A percentile compares a stretch with the other conserved stretches of the same genome.
These are phyloP conservation scores for Stenopsyche tienmushanensis DNA, from an alignment of 1,140 invertebrate species.

Conservation along the genomic window DNA sequence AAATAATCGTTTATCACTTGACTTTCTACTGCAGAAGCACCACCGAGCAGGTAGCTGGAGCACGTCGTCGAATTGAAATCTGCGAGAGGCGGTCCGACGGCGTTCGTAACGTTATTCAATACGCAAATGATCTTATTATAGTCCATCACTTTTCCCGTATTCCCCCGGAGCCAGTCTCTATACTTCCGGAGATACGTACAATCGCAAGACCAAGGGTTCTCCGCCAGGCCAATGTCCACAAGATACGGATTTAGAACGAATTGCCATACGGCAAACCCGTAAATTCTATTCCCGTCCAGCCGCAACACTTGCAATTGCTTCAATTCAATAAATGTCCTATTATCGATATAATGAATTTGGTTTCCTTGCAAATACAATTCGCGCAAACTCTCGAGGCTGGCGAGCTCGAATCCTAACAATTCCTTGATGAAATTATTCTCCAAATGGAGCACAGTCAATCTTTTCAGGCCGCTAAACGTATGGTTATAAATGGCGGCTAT, in stretches of 20 bases:
- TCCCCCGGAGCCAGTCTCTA: conserved; percentile 72
- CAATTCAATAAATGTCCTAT: conserved; percentile 79
- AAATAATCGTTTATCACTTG: conserved; percentile 79
- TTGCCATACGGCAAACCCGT: conserved; percentile 77
- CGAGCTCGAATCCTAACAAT: conserved; percentile 81
- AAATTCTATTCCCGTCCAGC: conserved; percentile 81
- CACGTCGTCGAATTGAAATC: conserved; percentile 71
- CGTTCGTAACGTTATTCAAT: conserved; percentile 65
- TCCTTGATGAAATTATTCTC: conserved; percentile 82
- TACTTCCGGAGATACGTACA: conserved; percentile 79
- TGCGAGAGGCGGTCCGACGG: conserved; percentile 60
- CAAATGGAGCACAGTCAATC: conserved; percentile 76
- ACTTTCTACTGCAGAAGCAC: conserved; percentile 69
- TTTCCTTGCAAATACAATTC: conserved; percentile 89
- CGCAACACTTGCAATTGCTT: conserved; percentile 79
- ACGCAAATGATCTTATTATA: conserved; percentile 67
- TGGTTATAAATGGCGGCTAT: conserved; percentile 83
- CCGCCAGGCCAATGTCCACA: conserved; percentile 74
- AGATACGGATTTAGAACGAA: conserved; percentile 74
- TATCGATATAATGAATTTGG: conserved; percentile 78
- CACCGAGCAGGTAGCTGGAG: conserved; percentile 63
- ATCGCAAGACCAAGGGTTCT: conserved; percentile 89
- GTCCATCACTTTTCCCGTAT: conserved; percentile 73
- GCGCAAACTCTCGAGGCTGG: conserved; percentile 73
- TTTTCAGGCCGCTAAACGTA: conserved; percentile 83